phyloP scores from a whole-genome alignment of 1,140 invertebrate species.

The Caenorhabditis latens region DNA sequence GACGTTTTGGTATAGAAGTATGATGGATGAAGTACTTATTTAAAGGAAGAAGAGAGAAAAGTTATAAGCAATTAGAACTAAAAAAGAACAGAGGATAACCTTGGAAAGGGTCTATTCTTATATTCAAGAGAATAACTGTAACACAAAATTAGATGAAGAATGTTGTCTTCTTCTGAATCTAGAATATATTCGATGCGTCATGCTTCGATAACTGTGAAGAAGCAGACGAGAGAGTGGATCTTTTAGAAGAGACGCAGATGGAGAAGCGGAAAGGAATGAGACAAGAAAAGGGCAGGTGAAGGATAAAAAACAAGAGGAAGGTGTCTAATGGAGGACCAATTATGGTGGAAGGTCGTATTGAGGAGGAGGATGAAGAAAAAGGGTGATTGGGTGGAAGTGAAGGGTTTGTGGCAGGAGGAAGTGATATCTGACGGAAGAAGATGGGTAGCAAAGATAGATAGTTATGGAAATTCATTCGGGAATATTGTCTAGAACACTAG shows the following conservation, averaged over 20 bases:
- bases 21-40: neutral
- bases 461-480: too few species aligned
- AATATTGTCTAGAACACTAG: too few species aligned
- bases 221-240: neutral
- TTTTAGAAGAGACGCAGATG: constrained; percentile 27
- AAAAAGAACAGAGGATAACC: too few species aligned
- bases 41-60: too few species aligned
- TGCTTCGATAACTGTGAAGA: neutral
- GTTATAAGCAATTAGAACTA: too few species aligned
- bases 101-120: too few species aligned
- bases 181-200: neutral
- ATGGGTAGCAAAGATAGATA: too few species aligned
- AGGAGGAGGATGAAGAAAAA: too few species aligned
- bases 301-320: neutral
- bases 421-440: too few species aligned
- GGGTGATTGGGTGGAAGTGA: neutral
- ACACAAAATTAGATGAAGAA: neutral
- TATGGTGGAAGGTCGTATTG: neutral
- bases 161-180: neutral
- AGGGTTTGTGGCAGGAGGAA: neutral
- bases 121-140: too few species aligned
- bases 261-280: neutral
- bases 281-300: neutral
- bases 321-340: constrained; percentile 55
- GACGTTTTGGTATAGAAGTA: neutral